Evolutionary conservation across 1,140 invertebrate species (phyloP).

Genomic region (Rhopalosiphum maidis): DNA sequence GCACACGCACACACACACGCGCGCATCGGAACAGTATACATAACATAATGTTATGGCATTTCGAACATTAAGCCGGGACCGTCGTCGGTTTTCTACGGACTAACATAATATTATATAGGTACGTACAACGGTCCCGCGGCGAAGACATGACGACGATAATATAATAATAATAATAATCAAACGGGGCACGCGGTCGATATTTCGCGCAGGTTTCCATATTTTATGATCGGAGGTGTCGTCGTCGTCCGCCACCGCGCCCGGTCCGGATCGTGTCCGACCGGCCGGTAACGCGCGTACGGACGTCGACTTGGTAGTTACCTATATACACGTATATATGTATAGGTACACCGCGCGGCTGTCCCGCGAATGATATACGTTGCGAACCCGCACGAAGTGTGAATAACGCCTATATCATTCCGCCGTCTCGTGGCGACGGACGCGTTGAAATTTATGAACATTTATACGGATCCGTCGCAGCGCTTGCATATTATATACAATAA

Average conservation of each 20-base stretch:
- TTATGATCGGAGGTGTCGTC: not conserved
- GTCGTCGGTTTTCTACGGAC: too few relatives aligned
- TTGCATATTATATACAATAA: not conserved
- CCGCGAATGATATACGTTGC: not conserved
- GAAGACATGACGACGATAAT: not conserved
- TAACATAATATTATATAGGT: not conserved
- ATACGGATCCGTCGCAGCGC: not conserved
- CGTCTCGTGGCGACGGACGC: not conserved
- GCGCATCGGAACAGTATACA: not conserved
- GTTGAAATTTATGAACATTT: conserved; percentile 43
- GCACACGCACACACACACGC: not conserved
- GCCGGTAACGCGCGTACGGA: not conserved
- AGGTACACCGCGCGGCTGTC: not conserved
- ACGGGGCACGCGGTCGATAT: not conserved
- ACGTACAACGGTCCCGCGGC: not conserved
- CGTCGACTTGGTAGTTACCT: not conserved
- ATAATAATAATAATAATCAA: not conserved
- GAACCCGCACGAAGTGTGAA: conserved; percentile 28
- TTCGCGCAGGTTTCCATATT: conserved; percentile 24
- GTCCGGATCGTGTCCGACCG: not conserved
- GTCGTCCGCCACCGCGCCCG: not conserved
- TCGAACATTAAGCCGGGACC: not conserved
- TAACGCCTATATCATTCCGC: not conserved
- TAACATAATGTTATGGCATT: not conserved
- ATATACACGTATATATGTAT: not conserved